These are phyloP conservation scores for Lasaia peninsularis DNA, from an alignment of 1,140 invertebrate genomes.

Conservation along the genomic window DNA sequence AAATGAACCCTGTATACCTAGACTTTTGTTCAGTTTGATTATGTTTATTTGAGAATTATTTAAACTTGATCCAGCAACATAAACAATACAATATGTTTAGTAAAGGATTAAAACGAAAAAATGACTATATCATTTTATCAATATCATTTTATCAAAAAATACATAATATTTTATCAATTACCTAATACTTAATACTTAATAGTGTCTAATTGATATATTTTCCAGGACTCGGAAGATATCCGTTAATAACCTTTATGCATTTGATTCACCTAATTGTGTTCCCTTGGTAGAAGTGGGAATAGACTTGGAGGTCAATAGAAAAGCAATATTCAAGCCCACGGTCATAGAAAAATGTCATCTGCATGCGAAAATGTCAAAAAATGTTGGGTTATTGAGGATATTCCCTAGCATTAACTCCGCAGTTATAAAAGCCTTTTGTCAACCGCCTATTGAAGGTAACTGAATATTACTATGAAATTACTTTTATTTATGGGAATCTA, in stretches of 20 bases:
- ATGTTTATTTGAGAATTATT: no score
- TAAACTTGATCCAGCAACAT: no score
- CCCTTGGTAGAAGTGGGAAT: constrained; percentile 91
- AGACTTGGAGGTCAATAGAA: constrained; percentile 86
- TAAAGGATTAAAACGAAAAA: no score
- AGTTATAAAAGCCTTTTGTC: constrained; percentile 88
- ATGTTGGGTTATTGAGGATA: constrained; percentile 91
- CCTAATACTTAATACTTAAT: no score
- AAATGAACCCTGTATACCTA: no score
- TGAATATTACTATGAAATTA: not conserved
- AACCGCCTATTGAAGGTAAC: constrained; percentile 87
- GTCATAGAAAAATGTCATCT: constrained; percentile 88
- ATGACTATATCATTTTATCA: no score
- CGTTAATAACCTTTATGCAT: constrained; percentile 90
- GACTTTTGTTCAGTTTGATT: no score
- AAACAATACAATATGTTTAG: no score
- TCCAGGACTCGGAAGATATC: constrained; percentile 88
- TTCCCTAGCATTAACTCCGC: constrained; percentile 93
- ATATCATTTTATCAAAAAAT: no score
- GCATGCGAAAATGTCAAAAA: constrained; percentile 86
- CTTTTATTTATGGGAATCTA: no score
- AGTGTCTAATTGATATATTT: not conserved
- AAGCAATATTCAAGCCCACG: constrained; percentile 85
- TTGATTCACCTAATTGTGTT: constrained; percentile 92
- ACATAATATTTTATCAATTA: no score